phyloP scores from a whole-genome alignment of 1,140 invertebrate genomes.

The Bombus polaris region DNA sequence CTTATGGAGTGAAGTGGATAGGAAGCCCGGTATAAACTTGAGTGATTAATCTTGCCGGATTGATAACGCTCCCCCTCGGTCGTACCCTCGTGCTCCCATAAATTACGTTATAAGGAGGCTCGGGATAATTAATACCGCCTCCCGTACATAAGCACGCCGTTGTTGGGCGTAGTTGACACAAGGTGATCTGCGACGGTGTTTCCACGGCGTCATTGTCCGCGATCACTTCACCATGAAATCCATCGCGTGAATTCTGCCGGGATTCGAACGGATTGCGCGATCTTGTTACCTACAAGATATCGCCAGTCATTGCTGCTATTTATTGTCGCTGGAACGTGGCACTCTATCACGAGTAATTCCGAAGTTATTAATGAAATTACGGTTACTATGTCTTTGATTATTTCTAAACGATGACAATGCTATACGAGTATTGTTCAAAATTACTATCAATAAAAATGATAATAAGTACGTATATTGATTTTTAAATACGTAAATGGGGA shows the following conservation, averaged over 20 bases:
- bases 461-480: background rate
- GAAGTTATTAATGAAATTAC: slow-evolving; percentile 18
- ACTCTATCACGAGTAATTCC: background rate
- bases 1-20: slow-evolving; percentile 76
- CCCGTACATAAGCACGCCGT: slow-evolving; percentile 66
- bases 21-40: slow-evolving; percentile 76
- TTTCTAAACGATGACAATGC: background rate
- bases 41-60: slow-evolving; percentile 79
- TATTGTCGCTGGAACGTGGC: background rate
- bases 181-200: slow-evolving; percentile 55
- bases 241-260: background rate
- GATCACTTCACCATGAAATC: slow-evolving; percentile 38
- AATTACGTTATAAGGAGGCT: slow-evolving; percentile 78
- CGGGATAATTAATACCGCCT: slow-evolving; percentile 78
- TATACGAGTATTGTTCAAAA: background rate
- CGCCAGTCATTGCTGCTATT: slow-evolving; percentile 24
- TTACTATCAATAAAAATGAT: background rate
- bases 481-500: background rate
- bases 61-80: slow-evolving; percentile 74
- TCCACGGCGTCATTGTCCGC: slow-evolving; percentile 39
- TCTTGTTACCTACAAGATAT: slow-evolving; percentile 13
- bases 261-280: slow-evolving; percentile 32
- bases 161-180: slow-evolving; percentile 56
- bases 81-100: slow-evolving; percentile 73
- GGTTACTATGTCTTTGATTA: background rate